Evolutionary conservation across 2,797 vertebrate species (phyloP).

Genomic region (Knipowitschia caucasica): DNA sequence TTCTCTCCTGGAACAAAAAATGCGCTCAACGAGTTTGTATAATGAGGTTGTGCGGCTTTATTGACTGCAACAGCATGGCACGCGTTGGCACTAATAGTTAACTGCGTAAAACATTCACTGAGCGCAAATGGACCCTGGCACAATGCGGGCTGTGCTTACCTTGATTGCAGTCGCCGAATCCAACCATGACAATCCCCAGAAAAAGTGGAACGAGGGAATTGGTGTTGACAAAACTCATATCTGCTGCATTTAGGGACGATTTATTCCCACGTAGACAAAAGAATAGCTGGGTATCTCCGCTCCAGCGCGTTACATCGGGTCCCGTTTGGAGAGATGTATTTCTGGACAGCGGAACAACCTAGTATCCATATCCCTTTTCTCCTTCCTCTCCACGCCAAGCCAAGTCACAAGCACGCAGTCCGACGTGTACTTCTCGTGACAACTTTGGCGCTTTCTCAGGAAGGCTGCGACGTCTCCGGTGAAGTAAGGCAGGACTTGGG

Average conservation of each 20-base stretch:
- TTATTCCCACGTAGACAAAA: conserved; percentile 13
- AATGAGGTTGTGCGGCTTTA: neutral
- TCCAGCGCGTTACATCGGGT: conserved; percentile 47
- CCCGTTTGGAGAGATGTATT: conserved; percentile 19
- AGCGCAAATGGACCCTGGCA: neutral
- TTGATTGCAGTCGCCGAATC: conserved; percentile 64
- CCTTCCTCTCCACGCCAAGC: conserved; percentile 15
- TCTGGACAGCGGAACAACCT: conserved; percentile 17
- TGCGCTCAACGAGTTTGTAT: conserved; percentile 5
- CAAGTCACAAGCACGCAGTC: conserved; percentile 3
- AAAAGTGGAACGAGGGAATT: conserved; percentile 57
- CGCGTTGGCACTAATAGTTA: neutral
- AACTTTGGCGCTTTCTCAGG: conserved; percentile 44
- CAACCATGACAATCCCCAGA: conserved; percentile 58
- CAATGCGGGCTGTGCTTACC: conserved; percentile 50
- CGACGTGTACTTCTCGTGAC: conserved; percentile 18
- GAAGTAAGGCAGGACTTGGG: conserved; percentile 19
- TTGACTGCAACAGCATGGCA: neutral
- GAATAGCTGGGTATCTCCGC: conserved; percentile 20
- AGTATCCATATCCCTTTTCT: conserved; percentile 45
- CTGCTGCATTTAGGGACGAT: conserved; percentile 54
- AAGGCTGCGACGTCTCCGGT: conserved; percentile 18
- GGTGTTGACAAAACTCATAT: conserved; percentile 68
- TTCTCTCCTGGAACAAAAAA: neutral
- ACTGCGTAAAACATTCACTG: conserved; percentile 1